Conservation (phyloP, 1,140 invertebrate species). For the Eriosoma lanigerum region DNA sequence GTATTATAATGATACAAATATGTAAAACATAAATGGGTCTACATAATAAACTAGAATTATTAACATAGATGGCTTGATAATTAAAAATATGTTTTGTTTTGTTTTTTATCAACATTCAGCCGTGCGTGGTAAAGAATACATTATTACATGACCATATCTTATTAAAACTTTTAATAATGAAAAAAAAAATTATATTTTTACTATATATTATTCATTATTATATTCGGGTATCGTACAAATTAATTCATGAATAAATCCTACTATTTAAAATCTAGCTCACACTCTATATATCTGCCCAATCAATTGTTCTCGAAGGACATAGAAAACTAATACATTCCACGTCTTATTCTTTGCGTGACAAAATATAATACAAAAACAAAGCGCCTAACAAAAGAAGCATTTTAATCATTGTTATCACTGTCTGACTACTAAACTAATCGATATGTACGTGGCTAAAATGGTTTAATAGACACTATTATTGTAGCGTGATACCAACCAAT, state of each 20-base stretch:
- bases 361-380: constrained; percentile 1
- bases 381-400: not conserved
- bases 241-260: not conserved
- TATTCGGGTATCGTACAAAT: too few relatives aligned
- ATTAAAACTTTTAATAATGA: not conserved
- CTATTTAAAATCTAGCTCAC: constrained; percentile 4
- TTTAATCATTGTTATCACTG: constrained; percentile 36
- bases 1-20: too few relatives aligned
- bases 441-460: constrained; percentile 28
- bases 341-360: constrained; percentile 26
- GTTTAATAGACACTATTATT: constrained; percentile 25
- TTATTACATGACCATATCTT: not conserved
- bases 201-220: not conserved
- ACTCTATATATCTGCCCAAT: constrained; percentile 7
- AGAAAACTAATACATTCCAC: constrained; percentile 28
- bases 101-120: too few relatives aligned
- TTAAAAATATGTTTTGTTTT: not conserved
- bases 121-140: too few relatives aligned
- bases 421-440: constrained; percentile 42
- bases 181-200: not conserved
- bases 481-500: not conserved
- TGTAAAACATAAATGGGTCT: not conserved
- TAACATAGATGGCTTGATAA: not conserved
- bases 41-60: not conserved
- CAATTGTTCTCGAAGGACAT: constrained; percentile 28